Evolutionary conservation across 2,113 vertebrate species (phyloP).

Genomic region (Notothenia coriiceps): DNA sequence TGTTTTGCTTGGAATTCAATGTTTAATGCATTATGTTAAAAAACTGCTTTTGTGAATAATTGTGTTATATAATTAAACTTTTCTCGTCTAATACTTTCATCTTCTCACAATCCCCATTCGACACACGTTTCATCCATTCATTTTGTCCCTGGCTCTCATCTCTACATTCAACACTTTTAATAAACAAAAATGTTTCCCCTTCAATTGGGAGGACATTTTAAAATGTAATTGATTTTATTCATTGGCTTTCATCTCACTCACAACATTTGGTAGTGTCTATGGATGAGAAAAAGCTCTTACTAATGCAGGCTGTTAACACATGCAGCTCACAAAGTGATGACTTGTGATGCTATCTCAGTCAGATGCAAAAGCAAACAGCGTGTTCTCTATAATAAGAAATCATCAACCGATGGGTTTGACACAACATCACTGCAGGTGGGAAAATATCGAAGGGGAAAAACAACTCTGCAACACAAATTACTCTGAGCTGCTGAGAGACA

Average conservation of each 20-base stretch:
- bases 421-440: slow-evolving; percentile 31
- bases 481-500: neutral
- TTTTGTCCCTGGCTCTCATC: slow-evolving; percentile 13
- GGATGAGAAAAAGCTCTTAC: slow-evolving; percentile 6
- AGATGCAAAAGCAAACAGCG: slow-evolving; percentile 42
- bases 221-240: slow-evolving; percentile 25
- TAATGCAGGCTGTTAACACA: slow-evolving; percentile 32
- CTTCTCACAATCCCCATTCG: slow-evolving; percentile 39
- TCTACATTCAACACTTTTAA: slow-evolving; percentile 25
- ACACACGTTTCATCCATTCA: slow-evolving; percentile 17
- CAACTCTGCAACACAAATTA: slow-evolving; percentile 20
- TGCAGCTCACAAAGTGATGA: slow-evolving; percentile 22
- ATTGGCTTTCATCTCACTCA: slow-evolving; percentile 33
- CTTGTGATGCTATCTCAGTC: slow-evolving; percentile 38
- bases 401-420: slow-evolving; percentile 15
- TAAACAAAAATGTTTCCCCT: slow-evolving; percentile 7
- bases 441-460: slow-evolving; percentile 21
- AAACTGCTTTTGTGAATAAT: slow-evolving; percentile 42
- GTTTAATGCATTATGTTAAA: slow-evolving; percentile 37
- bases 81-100: slow-evolving; percentile 48
- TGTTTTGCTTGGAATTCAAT: slow-evolving; percentile 2
- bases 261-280: slow-evolving; percentile 8
- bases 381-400: slow-evolving; percentile 51
- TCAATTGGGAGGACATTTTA: neutral
- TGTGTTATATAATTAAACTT: slow-evolving; percentile 49